Conservation (phyloP, 2,888 invertebrate species). For the Eulithis prunata region DNA sequence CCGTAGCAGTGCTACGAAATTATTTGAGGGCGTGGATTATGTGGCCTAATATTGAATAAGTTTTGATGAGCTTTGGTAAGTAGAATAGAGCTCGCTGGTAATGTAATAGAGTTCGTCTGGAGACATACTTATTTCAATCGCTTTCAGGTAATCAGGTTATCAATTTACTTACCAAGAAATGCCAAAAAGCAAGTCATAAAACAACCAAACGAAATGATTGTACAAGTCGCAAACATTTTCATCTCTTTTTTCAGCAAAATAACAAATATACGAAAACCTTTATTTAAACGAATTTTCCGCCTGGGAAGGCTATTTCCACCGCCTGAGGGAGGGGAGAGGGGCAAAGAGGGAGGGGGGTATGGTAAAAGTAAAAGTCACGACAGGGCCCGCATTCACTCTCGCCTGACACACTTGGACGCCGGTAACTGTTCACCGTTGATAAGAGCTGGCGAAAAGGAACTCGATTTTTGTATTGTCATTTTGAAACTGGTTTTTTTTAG, state of each 20-base stretch:
- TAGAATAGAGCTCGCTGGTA: no score
- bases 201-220: no score
- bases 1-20: slow-evolving; percentile 20
- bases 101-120: no score
- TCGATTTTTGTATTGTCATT: neutral
- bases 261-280: neutral
- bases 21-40: neutral
- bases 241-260: no score
- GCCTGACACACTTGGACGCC: slow-evolving; percentile 54
- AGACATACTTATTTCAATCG: no score
- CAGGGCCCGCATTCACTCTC: slow-evolving; percentile 79
- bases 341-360: slow-evolving; percentile 47
- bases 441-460: slow-evolving; percentile 14
- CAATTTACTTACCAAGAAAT: no score
- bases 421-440: slow-evolving; percentile 38
- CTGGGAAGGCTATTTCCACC: slow-evolving; percentile 24
- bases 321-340: slow-evolving; percentile 26
- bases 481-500: neutral
- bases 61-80: no score
- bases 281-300: slow-evolving; percentile 21
- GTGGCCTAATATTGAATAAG: no score
- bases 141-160: no score
- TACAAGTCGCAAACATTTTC: no score
- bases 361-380: slow-evolving; percentile 76
- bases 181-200: no score